Evolutionary conservation across 2,888 invertebrate genomes (phyloP), one percentile per base, ranked within the genome.

Genomic region (Acanthococcus lagerstroemiae): DNA sequence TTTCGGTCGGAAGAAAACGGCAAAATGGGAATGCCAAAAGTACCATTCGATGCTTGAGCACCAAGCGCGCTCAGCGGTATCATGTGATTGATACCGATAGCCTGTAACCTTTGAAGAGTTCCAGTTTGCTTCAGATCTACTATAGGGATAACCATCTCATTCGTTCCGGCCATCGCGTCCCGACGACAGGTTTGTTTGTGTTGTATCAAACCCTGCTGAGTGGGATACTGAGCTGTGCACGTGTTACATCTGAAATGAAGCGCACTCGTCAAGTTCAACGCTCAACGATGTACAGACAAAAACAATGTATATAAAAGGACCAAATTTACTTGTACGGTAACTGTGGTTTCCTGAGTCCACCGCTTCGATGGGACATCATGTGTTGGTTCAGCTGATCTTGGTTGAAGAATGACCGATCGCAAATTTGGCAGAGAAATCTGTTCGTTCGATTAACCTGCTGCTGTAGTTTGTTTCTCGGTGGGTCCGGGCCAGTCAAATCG

Each of bases 151-250:
- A 86, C 87, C 67, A 88, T 76, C 72, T 88, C 87, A 75, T 78
- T 76, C 15, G 77, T 77, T 17, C 76, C 75, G 27, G 55, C 6
- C 1, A 55, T 15, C 0, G 74, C 72, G 15, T 81, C 81, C 70
- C 80, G 81, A 70, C 82, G 82, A 71, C 79, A 81, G 60, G 83
- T 82, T 71, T 85, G 85, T 45, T 85, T 78, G 73, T 88, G 88
- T 69, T 84, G 80, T 50, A 76, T 75, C 58, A 83, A 73, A 15
- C 79, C 80, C 58, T 79, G 76, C 0, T 81, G 80, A 58, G 84
- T 84, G 0, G 86, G 84, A 73, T 87, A 88, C 27, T 85, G 83
- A 0, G 87, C 86, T 0, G 85, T 83, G 72, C 88, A 88, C 55
- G 85, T 78, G 71, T 85, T 84, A 71, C 88, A 88, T 70, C 84